These are phyloP conservation scores for Blastomussa wellsi DNA, from an alignment of 92 coral and sea anemone genomes.

Conservation along the genomic window DNA sequence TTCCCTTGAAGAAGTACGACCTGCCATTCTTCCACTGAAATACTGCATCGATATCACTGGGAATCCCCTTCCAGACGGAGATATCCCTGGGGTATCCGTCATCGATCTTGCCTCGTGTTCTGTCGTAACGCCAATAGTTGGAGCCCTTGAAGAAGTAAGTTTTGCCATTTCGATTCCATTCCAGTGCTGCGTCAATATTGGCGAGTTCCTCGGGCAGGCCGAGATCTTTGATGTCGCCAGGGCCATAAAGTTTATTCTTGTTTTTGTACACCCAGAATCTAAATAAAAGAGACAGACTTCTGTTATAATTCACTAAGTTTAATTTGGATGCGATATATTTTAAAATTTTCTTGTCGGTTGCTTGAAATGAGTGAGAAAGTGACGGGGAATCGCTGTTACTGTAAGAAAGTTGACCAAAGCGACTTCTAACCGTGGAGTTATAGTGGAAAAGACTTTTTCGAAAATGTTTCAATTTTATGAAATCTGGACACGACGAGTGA, in stretches of 20 bases:
- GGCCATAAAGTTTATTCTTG: conserved; percentile 31
- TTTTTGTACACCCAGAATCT: conserved; percentile 61
- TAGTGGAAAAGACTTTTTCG: too few relatives aligned
- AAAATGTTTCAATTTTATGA: too few relatives aligned
- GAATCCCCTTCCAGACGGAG: conserved; percentile 66
- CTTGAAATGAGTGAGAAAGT: not conserved
- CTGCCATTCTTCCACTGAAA: conserved; percentile 82
- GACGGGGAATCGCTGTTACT: too few relatives aligned
- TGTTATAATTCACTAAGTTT: not conserved
- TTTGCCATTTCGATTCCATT: conserved; percentile 70
- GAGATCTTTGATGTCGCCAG: conserved; percentile 46
- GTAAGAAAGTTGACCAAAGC: too few relatives aligned
- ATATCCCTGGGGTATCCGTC: conserved; percentile 64
- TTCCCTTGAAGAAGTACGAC: conserved; percentile 83
- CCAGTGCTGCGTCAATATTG: conserved; percentile 76
- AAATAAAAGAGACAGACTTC: not conserved
- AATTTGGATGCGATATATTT: not conserved
- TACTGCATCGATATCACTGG: conserved; percentile 73
- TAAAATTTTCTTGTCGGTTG: not conserved
- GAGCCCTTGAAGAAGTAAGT: conserved; percentile 71
- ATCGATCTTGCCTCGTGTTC: conserved; percentile 31
- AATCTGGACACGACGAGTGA: too few relatives aligned
- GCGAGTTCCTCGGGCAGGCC: conserved; percentile 53
- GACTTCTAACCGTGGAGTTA: too few relatives aligned
- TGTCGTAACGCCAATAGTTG: conserved; percentile 75